These are phyloP conservation scores for Miniopterus natalensis DNA, from an alignment of 2,113 vertebrate species.

Conservation along the genomic window DNA sequence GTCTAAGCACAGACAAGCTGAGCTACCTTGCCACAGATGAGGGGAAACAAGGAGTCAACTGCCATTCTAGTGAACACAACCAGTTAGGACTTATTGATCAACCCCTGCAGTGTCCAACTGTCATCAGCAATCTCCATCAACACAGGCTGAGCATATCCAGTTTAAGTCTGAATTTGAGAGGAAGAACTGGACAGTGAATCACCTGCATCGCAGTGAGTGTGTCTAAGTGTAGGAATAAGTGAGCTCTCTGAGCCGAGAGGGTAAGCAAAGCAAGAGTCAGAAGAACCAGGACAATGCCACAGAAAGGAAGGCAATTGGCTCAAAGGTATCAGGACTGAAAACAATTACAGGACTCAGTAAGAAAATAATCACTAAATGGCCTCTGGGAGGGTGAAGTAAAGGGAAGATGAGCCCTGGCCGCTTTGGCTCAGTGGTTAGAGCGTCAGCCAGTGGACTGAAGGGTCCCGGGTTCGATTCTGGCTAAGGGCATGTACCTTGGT, in stretches of 20 bases:
- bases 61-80: too few relatives aligned
- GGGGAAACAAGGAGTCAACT: not conserved
- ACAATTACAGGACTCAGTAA: not conserved
- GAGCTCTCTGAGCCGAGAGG: not conserved
- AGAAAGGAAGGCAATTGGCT: not conserved
- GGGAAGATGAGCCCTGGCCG: not conserved
- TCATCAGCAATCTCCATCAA: not conserved
- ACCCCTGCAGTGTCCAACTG: not conserved
- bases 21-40: not conserved
- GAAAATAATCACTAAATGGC: not conserved
- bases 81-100: not conserved
- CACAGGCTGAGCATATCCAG: not conserved
- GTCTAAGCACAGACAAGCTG: not conserved
- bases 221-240: fast-evolving
- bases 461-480: too few relatives aligned
- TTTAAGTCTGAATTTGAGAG: not conserved
- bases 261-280: not conserved
- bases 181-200: not conserved
- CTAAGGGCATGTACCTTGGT: too few relatives aligned
- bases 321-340: not conserved
- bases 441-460: too few relatives aligned
- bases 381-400: not conserved
- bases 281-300: not conserved
- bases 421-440: too few relatives aligned
- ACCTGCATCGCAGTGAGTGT: not conserved